phyloP scores from a whole-genome alignment of 2,797 vertebrate genomes.

The Cercopithecus petaurista region DNA sequence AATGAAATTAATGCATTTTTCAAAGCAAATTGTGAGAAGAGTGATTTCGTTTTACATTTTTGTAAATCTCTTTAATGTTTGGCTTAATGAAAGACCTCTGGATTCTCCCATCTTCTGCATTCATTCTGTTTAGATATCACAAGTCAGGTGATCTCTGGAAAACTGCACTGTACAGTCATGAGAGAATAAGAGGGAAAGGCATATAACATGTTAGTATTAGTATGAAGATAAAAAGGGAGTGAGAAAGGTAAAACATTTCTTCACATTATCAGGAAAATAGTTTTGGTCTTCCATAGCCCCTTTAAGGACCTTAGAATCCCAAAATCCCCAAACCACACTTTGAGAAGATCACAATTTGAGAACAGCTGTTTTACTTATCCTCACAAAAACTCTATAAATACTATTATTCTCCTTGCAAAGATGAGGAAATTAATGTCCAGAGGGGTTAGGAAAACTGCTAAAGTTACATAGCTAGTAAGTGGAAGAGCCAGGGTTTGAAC shows the following conservation, averaged over 20 bases:
- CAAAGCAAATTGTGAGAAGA: background rate
- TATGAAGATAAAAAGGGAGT: background rate
- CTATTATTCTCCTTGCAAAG: background rate
- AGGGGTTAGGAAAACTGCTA: background rate
- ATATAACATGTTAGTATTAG: background rate
- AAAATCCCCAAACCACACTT: background rate
- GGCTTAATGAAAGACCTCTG: background rate
- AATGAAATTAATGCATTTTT: background rate
- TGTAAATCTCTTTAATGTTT: background rate
- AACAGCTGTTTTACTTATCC: background rate
- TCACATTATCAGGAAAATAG: background rate
- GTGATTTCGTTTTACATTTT: background rate
- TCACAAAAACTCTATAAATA: background rate
- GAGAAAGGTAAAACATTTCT: background rate
- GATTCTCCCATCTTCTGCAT: background rate
- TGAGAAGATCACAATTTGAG: background rate
- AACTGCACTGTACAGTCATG: background rate
- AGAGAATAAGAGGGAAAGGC: background rate
- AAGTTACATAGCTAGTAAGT: background rate
- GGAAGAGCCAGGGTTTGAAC: background rate
- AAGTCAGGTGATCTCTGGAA: background rate
- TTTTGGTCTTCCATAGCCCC: background rate
- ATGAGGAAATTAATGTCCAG: background rate
- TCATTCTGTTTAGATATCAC: background rate
- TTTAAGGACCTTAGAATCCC: background rate